A percentile compares a stretch with the other conserved stretches of the same genome.
Conservation (phyloP, 2,797 vertebrate genomes). For the Zenarchopterus dispar region DNA sequence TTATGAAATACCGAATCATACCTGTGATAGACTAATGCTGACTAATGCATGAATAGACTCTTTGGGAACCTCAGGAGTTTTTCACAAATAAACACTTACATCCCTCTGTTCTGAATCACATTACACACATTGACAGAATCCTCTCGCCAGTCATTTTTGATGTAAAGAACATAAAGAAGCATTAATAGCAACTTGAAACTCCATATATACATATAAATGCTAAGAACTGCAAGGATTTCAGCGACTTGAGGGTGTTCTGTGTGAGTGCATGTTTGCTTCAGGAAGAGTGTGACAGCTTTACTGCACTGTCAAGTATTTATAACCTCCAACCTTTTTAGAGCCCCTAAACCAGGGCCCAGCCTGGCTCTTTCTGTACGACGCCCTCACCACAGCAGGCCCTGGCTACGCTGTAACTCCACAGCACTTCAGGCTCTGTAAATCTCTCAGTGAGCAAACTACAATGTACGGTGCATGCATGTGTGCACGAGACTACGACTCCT, state of each 20-base stretch:
- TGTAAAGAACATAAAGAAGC: background rate
- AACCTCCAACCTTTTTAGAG: conserved; percentile 76
- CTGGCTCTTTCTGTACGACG: conserved; percentile 45
- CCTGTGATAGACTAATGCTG: no score
- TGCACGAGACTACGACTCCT: conserved; percentile 36
- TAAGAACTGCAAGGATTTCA: background rate
- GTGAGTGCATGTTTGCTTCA: conserved; percentile 54
- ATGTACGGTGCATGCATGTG: conserved; percentile 4
- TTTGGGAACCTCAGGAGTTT: no score
- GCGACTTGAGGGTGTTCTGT: conserved; percentile 15
- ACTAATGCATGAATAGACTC: no score
- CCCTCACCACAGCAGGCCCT: conserved; percentile 45
- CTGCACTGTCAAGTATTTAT: conserved; percentile 77
- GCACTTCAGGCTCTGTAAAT: conserved; percentile 64
- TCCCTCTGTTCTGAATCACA: no score
- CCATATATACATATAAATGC: background rate
- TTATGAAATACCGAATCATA: no score
- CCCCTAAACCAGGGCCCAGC: conserved; percentile 53
- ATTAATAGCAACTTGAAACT: background rate
- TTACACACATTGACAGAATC: no score
- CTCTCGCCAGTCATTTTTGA: background rate
- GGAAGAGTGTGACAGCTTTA: conserved; percentile 78
- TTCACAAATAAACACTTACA: no score
- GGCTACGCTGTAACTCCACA: conserved; percentile 49
- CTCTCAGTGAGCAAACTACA: conserved; percentile 43